phyloP scores from a whole-genome alignment of 1,140 invertebrate genomes.

The Ooceraea biroi region DNA sequence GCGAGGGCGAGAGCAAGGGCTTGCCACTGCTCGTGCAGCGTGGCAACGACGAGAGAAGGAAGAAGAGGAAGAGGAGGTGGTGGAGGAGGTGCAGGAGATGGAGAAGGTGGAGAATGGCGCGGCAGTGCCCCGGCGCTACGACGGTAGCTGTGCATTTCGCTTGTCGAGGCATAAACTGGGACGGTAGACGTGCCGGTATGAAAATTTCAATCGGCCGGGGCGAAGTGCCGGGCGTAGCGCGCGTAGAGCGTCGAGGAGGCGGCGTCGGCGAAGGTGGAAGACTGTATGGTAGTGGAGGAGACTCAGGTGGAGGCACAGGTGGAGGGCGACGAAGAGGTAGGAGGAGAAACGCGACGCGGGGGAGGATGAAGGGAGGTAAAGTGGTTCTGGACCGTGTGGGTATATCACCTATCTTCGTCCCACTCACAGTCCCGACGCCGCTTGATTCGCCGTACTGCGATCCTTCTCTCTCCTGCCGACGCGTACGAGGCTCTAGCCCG shows the following conservation, averaged over 20 bases:
- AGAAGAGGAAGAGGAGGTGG: background rate
- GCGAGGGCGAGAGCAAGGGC: slow-evolving; percentile 2
- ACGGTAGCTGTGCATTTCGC: slow-evolving; percentile 69
- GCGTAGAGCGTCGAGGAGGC: slow-evolving; percentile 49
- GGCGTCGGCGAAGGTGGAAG: slow-evolving; percentile 60
- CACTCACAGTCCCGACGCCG: slow-evolving; percentile 43
- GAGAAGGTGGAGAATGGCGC: slow-evolving; percentile 16
- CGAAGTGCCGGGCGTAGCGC: slow-evolving; percentile 69
- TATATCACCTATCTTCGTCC: slow-evolving; percentile 47
- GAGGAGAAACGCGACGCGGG: slow-evolving; percentile 57
- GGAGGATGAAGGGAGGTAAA: slow-evolving; percentile 69
- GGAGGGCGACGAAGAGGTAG: slow-evolving; percentile 59
- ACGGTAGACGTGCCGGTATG: slow-evolving; percentile 81
- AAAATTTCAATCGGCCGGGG: slow-evolving; percentile 82
- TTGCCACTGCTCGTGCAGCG: background rate
- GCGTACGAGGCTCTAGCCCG: slow-evolving; percentile 76
- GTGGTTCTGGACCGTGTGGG: slow-evolving; percentile 71
- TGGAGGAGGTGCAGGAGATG: background rate
- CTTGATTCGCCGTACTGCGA: slow-evolving; percentile 60
- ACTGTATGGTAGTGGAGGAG: slow-evolving; percentile 47
- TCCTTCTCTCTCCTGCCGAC: slow-evolving; percentile 64
- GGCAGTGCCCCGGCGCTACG: slow-evolving; percentile 22
- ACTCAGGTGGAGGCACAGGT: slow-evolving; percentile 65
- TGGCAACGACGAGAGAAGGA: slow-evolving; percentile 16
- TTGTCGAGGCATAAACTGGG: slow-evolving; percentile 77